These are phyloP conservation scores for Drosophila navojoa DNA, from an alignment of 1,140 invertebrate genomes.

Conservation along the genomic window DNA sequence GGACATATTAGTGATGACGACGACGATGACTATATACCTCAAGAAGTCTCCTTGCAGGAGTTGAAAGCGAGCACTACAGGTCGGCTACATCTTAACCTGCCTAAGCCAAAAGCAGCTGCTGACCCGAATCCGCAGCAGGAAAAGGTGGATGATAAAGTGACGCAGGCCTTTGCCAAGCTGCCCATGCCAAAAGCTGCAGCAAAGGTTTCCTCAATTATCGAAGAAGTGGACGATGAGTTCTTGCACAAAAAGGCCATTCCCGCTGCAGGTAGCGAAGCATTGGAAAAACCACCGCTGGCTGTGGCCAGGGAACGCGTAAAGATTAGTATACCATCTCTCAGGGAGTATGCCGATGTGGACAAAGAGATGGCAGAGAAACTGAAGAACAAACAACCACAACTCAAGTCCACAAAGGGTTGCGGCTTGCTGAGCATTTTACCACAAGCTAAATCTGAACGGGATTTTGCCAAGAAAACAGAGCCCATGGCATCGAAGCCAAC, in stretches of 20 bases:
- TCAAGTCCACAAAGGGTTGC: slow-evolving; percentile 66
- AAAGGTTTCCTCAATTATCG: slow-evolving; percentile 41
- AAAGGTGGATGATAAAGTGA: slow-evolving; percentile 40
- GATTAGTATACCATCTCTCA: slow-evolving; percentile 82
- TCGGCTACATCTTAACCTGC: slow-evolving; percentile 43
- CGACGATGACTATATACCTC: slow-evolving; percentile 70
- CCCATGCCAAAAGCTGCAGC: slow-evolving; percentile 54
- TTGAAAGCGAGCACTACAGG: slow-evolving; percentile 8
- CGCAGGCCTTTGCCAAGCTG: slow-evolving; percentile 63
- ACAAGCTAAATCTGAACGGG: slow-evolving; percentile 84
- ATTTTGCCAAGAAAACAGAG: slow-evolving; percentile 64
- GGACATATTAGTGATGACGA: slow-evolving; percentile 79
- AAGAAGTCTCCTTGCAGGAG: slow-evolving; percentile 59
- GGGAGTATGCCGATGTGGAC: slow-evolving; percentile 85
- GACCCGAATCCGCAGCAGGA: background rate
- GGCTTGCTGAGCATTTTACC: slow-evolving; percentile 85
- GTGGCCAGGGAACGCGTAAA: slow-evolving; percentile 68
- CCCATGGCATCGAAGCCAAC: background rate
- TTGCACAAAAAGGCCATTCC: slow-evolving; percentile 85
- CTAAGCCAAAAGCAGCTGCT: slow-evolving; percentile 62
- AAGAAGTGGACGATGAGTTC: slow-evolving; percentile 86
- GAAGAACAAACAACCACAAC: slow-evolving; percentile 56
- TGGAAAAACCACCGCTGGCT: slow-evolving; percentile 63
- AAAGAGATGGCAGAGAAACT: slow-evolving; percentile 79
- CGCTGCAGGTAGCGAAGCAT: slow-evolving; percentile 15